Evolutionary conservation across 2,888 invertebrate species (phyloP), one percentile per base, ranked within the genome.

Genomic region (Caenorhabditis japonica): DNA sequence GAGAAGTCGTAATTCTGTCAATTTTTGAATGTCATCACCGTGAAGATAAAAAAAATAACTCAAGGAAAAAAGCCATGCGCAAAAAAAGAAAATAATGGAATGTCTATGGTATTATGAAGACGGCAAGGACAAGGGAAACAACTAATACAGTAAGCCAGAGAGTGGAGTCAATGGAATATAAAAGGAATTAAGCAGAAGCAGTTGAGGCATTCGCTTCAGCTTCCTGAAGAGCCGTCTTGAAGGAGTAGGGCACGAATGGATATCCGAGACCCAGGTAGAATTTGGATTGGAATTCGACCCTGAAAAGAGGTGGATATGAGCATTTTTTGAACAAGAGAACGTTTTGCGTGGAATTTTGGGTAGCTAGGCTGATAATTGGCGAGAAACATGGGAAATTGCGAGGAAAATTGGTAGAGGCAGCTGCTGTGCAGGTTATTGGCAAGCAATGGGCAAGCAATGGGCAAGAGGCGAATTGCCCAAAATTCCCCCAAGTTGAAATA

Each of bases 251-350:
- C 84, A 92, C 91, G 90, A 99, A 97, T 38, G 92, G 91, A 88
- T 95, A 94, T 12, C 97, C 97, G 60, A 92, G 91, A 25, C 97
- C 97, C 39, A 91, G 89, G 89, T 99, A 97, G 90, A 99, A 97
- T 89, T 97, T 99, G 90, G 94, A 95, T 90, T 97, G 96, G 91
- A 97, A 97, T 90, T 97, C 97, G 79, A 97, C 97, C 93, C 93
- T 94, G 87, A 46, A 88, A 47, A 34, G n/a, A n/a, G n/a, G n/a
- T n/a, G n/a, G n/a, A n/a, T n/a, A n/a, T n/a, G n/a, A n/a, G n/a
- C n/a, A n/a, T 51, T 23, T 4, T 7, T 21, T 4, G 7, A 21
- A n/a, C 51, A 13, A 17, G 10, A n/a, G 27, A 27, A 2, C 34
- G 30, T 10, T 52, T 30, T 33, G 23, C n/a, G n/a, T n/a, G n/a